phyloP scores from a whole-genome alignment of 2,797 vertebrate species.

The Gallinago nigripennis region DNA sequence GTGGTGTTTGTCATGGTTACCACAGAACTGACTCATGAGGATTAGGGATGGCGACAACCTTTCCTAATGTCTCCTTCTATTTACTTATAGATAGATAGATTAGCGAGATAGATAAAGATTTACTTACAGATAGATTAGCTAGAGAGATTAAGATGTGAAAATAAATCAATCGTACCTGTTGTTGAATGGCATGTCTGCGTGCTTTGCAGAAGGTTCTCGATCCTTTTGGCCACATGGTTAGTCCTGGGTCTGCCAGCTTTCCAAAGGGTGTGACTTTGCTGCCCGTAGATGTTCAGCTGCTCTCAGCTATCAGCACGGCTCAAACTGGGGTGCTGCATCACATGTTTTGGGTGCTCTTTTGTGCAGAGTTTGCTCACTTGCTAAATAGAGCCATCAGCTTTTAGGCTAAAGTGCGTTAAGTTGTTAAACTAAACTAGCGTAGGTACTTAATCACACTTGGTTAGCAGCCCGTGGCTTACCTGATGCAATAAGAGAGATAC shows the following conservation, averaged over 20 bases:
- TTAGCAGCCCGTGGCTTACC: not conserved
- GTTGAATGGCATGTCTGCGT: not conserved
- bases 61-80: not conserved
- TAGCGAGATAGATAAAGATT: not conserved
- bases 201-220: not conserved
- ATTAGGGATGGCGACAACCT: not conserved
- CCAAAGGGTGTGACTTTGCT: not conserved
- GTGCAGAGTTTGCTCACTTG: not conserved
- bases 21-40: not conserved
- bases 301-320: not conserved
- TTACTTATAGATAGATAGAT: not conserved
- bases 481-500: not conserved
- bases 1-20: not conserved
- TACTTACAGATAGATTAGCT: not conserved
- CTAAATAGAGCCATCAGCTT: not conserved
- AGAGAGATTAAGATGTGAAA: not conserved
- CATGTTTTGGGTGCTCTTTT: not conserved
- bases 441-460: not conserved
- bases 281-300: not conserved
- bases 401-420: not conserved
- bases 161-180: not conserved
- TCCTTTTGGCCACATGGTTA: not conserved
- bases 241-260: not conserved
- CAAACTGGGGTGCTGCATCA: not conserved
- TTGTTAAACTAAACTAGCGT: not conserved